Evolutionary conservation across 2,113 vertebrate species (phyloP), one percentile per base, ranked within the genome.

Genomic region (Micromys minutus): DNA sequence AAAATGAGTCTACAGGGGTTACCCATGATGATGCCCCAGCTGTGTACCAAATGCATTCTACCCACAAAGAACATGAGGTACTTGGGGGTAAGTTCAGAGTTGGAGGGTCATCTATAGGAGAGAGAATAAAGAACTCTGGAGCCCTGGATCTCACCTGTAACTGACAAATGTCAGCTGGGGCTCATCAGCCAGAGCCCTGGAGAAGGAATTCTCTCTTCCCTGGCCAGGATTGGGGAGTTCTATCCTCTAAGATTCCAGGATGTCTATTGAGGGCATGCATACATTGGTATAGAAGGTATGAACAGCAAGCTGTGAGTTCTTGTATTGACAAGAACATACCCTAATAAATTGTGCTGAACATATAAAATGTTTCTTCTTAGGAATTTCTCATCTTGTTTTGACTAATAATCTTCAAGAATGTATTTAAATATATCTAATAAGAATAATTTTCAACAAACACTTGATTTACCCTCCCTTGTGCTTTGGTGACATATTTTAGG

Each of bases 351-450:
- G 12, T 26, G 29, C 45, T 39, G 29, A 24, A 76, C 67, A 45
- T 19, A 47, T 61, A 24, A 69, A 17, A 16, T 19, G 71, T 96
- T 96, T 67, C 29, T 45, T 85, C 24, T 3, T 85, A 65, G 0
- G 71, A 59, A 90, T 59, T 45, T 12, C 65, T 72, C 55, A 88
- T 75, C 16, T 61, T 76, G 15, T 85, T 95, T 87, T 95, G 52
- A 74, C 69, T 47, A 87, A 34, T 50, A 63, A 55, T 2, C 19
- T 12, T 81, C n/a, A n/a, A n/a, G n/a, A n/a, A n/a, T n/a, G n/a
- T n/a, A n/a, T n/a, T n/a, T n/a, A n/a, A n/a, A n/a, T n/a, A n/a
- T n/a, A n/a, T n/a, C n/a, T n/a, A n/a, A n/a, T n/a, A n/a, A n/a
- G n/a, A 87, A 34, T 50, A 63, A 55, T 2, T 16, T 12, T 81